These are phyloP conservation scores for Helostoma temminkii DNA, from an alignment of 2,797 vertebrate genomes.

Conservation along the genomic window DNA sequence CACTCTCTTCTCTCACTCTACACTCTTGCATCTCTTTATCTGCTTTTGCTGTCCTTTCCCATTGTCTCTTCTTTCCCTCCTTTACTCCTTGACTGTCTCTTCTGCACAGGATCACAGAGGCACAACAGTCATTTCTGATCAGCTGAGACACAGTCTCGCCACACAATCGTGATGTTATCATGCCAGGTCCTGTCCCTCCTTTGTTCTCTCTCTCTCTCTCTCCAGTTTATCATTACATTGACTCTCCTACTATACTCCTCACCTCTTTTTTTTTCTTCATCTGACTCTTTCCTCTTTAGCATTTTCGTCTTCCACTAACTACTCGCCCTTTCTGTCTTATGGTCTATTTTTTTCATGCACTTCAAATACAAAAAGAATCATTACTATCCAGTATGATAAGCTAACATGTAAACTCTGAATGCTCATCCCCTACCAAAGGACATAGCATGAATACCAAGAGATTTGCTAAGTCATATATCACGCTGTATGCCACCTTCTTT, in stretches of 20 bases:
- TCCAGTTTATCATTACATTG: not conserved
- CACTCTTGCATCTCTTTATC: conserved; percentile 18
- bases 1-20: not conserved
- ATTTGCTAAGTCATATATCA: conserved; percentile 15
- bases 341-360: conserved; percentile 33
- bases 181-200: not conserved
- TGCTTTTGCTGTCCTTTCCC: conserved; percentile 19
- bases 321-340: conserved; percentile 22
- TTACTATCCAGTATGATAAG: conserved; percentile 27
- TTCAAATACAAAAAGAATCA: conserved; percentile 29
- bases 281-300: not conserved
- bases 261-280: conserved; percentile 6
- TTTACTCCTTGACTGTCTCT: conserved; percentile 39
- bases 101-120: conserved; percentile 48
- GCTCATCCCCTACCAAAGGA: conserved; percentile 10
- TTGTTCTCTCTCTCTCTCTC: not conserved
- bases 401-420: not conserved
- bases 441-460: conserved; percentile 4
- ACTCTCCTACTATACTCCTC: not conserved
- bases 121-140: conserved; percentile 58
- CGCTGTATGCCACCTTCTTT: conserved; percentile 3
- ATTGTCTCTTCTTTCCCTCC: not conserved
- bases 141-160: conserved; percentile 27
- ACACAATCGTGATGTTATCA: conserved; percentile 25
- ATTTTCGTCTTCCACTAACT: conserved; percentile 7